Conservation (phyloP, 2,797 vertebrate species). For the Sebastes itinus region DNA sequence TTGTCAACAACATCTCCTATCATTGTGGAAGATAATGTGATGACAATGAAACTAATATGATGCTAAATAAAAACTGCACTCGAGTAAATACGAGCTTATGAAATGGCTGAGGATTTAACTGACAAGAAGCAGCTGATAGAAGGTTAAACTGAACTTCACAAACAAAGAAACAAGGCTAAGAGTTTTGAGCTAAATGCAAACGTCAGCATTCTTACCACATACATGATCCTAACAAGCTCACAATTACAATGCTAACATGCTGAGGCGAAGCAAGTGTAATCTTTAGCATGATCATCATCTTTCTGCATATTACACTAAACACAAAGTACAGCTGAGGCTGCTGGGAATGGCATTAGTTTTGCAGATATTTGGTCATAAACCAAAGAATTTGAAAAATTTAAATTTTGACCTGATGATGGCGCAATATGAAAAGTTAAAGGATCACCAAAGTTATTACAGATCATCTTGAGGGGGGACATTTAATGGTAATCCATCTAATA, state of each 20-base stretch:
- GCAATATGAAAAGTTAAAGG: background rate
- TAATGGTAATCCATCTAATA: background rate
- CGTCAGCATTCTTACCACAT: background rate
- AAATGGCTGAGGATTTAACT: background rate
- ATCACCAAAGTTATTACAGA: background rate
- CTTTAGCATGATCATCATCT: background rate
- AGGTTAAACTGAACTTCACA: background rate
- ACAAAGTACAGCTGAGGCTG: background rate
- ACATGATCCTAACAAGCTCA: background rate
- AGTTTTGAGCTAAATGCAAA: too few species aligned
- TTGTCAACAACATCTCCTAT: conserved; percentile 8
- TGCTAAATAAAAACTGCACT: conserved; percentile 3
- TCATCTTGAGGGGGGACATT: background rate
- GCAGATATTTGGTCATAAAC: background rate
- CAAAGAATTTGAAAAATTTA: accelerated
- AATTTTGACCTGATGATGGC: background rate
- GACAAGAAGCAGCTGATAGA: background rate
- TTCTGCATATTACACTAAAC: background rate
- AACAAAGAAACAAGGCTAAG: background rate
- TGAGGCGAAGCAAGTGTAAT: background rate
- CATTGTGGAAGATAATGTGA: background rate
- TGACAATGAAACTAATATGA: background rate
- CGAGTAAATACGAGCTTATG: background rate
- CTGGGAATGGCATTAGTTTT: background rate
- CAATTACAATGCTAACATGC: background rate